A percentile compares a stretch with the other conserved stretches of the same genome.
Conservation (phyloP, 2,113 vertebrate genomes). For the Hemichromis elongatus region DNA sequence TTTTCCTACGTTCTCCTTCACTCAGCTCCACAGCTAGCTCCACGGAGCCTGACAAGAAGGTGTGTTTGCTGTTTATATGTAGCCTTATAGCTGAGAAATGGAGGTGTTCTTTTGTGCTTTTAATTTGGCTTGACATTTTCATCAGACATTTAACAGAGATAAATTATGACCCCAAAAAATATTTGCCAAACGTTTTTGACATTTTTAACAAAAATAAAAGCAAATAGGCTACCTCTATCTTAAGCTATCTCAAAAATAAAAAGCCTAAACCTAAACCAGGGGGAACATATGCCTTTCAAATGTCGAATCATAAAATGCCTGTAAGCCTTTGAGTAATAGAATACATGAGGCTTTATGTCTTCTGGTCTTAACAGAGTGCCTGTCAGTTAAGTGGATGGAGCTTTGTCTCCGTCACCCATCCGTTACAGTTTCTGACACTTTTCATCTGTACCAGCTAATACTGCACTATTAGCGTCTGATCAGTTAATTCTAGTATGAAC, state of each 20-base stretch:
- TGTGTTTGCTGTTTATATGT: background rate
- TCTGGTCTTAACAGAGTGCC: background rate
- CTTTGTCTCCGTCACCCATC: background rate
- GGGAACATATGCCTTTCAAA: background rate
- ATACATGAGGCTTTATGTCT: rapidly evolving
- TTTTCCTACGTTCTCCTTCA: slow-evolving; percentile 31
- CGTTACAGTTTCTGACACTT: background rate
- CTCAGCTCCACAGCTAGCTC: slow-evolving; percentile 46
- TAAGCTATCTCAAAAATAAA: rapidly evolving
- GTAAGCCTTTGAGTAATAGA: too few relatives aligned
- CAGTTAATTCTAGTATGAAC: background rate
- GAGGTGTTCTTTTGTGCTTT: background rate
- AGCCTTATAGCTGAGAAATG: background rate
- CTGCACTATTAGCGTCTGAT: background rate
- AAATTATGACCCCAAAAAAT: background rate
- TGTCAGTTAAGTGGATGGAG: background rate
- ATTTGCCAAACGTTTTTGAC: background rate
- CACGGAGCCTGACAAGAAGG: slow-evolving; percentile 38
- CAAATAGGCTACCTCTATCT: background rate
- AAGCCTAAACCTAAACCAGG: background rate
- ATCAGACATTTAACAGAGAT: background rate
- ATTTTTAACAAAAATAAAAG: too few relatives aligned
- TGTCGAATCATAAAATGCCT: background rate
- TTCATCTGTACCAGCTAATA: background rate
- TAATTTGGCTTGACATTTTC: background rate